A percentile compares a stretch with the other conserved stretches of the same genome.
These are phyloP conservation scores for Zygaena filipendulae DNA, from an alignment of 2,888 invertebrate genomes.

Conservation along the genomic window DNA sequence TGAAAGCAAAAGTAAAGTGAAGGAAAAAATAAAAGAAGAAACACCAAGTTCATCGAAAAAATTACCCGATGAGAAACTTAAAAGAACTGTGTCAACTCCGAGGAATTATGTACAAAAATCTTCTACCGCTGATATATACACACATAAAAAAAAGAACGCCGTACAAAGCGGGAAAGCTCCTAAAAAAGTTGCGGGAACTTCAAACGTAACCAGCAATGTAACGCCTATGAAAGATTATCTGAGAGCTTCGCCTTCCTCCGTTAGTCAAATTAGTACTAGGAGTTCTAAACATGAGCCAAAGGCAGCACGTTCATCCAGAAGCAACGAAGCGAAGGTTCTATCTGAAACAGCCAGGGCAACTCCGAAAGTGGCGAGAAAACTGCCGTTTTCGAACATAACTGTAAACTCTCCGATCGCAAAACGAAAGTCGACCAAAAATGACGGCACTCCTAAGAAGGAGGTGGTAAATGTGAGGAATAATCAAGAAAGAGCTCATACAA, in stretches of 20 bases:
- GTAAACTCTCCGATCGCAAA: slow-evolving; percentile 43
- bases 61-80: slow-evolving; percentile 33
- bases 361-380: slow-evolving; percentile 20
- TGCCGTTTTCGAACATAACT: slow-evolving; percentile 33
- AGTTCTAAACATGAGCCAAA: slow-evolving; percentile 13
- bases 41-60: slow-evolving; percentile 16
- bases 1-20: slow-evolving; percentile 21
- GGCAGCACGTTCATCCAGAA: slow-evolving; percentile 13
- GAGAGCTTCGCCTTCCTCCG: slow-evolving; percentile 37
- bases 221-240: slow-evolving; percentile 42
- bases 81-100: slow-evolving; percentile 35
- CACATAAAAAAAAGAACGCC: slow-evolving; percentile 27
- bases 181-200: slow-evolving; percentile 25
- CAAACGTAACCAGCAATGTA: slow-evolving; percentile 20
- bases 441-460: no score
- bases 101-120: slow-evolving; percentile 35
- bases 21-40: slow-evolving; percentile 30
- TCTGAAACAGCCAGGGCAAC: slow-evolving; percentile 17
- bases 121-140: slow-evolving; percentile 42
- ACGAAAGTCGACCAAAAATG: no score
- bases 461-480: no score
- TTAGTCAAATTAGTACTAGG: slow-evolving; percentile 23
- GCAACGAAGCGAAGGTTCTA: slow-evolving; percentile 17
- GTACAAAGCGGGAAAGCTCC: slow-evolving; percentile 27
- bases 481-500: slow-evolving; percentile 11